Evolutionary conservation across 92 coral and sea anemone genomes (phyloP).

Genomic region (Bergia puertoricense): DNA sequence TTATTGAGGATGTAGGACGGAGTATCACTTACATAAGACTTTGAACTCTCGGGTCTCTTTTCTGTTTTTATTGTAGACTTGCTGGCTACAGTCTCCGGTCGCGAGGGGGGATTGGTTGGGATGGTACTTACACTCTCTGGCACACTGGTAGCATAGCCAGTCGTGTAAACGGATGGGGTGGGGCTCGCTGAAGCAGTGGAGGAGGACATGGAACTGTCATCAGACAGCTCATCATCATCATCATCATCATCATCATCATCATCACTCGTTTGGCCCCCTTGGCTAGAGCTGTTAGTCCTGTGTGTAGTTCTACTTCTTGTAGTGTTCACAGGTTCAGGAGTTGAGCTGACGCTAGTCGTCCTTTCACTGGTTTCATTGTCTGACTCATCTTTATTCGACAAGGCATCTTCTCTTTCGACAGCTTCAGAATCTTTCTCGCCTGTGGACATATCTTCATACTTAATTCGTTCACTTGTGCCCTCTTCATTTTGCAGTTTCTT

Average conservation of each 20-base stretch:
- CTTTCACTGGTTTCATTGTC: not conserved
- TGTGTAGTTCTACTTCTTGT: not conserved
- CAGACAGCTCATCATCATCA: constrained; percentile 18
- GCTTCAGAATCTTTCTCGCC: not conserved
- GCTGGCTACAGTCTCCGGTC: not conserved
- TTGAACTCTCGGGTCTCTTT: not conserved
- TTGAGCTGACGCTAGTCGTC: not conserved
- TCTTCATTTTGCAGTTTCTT: not conserved
- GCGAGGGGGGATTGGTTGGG: constrained; percentile 36
- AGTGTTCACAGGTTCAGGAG: not conserved
- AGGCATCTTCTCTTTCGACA: not conserved
- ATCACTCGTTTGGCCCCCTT: constrained; percentile 11
- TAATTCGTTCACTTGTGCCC: not conserved
- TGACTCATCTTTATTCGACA: not conserved
- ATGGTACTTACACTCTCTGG: constrained; percentile 24
- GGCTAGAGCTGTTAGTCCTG: constrained; percentile 3
- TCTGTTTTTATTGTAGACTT: not conserved
- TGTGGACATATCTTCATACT: not conserved
- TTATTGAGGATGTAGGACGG: constrained; percentile 37
- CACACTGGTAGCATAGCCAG: constrained; percentile 28
- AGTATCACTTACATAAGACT: constrained; percentile 26
- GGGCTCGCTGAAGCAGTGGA: constrained; percentile 1
- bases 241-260: constrained; percentile 14
- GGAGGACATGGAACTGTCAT: not conserved
- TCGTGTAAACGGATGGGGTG: constrained; percentile 9